Base-by-base conservation (phyloP, 2,888 invertebrate species). In the Octonoba sinensis region DNA sequence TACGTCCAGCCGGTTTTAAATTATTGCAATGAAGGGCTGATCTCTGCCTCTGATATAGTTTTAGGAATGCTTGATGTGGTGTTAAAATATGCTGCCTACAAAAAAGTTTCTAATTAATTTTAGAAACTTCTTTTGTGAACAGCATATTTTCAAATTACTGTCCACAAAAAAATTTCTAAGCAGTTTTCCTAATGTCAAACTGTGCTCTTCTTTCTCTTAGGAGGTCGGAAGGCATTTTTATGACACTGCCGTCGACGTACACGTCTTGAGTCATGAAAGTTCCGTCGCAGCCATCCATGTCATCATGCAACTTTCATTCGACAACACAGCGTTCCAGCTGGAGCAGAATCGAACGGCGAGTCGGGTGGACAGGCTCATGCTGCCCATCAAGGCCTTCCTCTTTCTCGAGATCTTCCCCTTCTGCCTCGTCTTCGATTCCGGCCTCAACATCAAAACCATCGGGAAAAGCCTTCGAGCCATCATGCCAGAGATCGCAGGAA, bases 401-500 rank as follows among this genome's bases (percentile, higher is more conserved):
- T 91, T 98, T 65, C 97, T 98, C 87, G 97, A 98, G 88, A 96
- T 98, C 87, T 99, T 99, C 88, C 98, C 99, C 1, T 99, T 99
- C 91, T 96, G 97, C 89, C 94, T 99, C 85, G 96, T 97, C 60
- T 98, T 98, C 89, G 95, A 96, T 94, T 95, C 83, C 0, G 95
- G 95, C 88, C 95, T 96, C 95, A 90, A 94, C 78, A 94, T 96
- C 18, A 91, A 93, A 82, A 96, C 95, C 87, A 95, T 96, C 87
- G 96, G 96, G n/a, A 96, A 96, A 88, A 96, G 96, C 0, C 89
- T 96, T 73, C 66, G 84, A 3, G 75, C 84, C 85, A 94, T 96
- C 86, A 89, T 96, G 85, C 95, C 96, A 0, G 95, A 96, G 87
- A 89, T 96, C 76, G 91, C 96, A 84, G 96, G 96, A 8, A 95